Percentiles rank a stretch among this genome's conserved stretches.
These are phyloP conservation scores for Ictalurus punctatus DNA, from an alignment of 2,113 vertebrate species.

Conservation along the genomic window DNA sequence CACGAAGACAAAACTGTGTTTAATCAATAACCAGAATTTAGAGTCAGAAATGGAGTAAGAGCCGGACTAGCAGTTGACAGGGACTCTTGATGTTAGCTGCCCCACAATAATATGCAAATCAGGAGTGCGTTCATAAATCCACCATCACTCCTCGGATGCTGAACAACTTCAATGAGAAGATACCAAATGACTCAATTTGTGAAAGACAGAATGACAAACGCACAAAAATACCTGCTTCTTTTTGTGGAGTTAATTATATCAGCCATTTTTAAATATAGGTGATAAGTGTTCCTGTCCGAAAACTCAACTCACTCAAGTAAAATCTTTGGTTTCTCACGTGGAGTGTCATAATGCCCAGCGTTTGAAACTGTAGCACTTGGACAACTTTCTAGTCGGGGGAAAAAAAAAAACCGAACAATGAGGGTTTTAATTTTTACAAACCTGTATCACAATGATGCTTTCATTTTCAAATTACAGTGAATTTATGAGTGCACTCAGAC, in stretches of 20 bases:
- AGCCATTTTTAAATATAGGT: neutral
- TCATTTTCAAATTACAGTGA: constrained; percentile 26
- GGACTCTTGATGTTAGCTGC: constrained; percentile 3
- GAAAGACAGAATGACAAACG: constrained; percentile 2
- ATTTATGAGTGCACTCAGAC: constrained; percentile 13
- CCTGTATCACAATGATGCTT: neutral
- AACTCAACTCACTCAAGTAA: neutral
- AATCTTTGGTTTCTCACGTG: constrained; percentile 7
- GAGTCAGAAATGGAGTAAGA: neutral
- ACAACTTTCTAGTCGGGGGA: neutral
- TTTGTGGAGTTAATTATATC: neutral
- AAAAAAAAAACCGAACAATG: neutral
- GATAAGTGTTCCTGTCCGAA: neutral
- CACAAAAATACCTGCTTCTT: neutral
- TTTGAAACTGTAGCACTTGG: neutral
- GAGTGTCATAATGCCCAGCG: neutral
- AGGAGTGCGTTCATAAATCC: constrained; percentile 31
- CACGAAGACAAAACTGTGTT: constrained; percentile 37
- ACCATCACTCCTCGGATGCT: neutral
- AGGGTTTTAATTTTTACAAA: neutral
- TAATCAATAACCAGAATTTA: constrained; percentile 19
- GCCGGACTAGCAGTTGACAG: neutral
- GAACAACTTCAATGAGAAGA: neutral
- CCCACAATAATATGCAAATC: neutral
- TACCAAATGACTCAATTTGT: neutral